Evolutionary conservation across 1,140 invertebrate genomes (phyloP).

Genomic region (Pseudachorutes palmiensis): DNA sequence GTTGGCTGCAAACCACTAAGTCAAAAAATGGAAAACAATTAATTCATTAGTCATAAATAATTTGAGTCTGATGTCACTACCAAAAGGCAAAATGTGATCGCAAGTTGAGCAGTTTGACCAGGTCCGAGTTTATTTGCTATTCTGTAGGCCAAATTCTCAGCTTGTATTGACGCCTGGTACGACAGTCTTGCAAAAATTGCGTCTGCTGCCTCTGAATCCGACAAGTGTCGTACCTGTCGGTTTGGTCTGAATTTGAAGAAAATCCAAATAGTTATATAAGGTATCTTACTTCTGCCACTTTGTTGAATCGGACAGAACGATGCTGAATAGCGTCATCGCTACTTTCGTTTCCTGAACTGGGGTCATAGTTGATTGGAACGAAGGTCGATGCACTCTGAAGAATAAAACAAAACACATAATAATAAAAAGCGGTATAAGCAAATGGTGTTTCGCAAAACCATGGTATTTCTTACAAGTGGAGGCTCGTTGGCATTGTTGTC

Average conservation of each 20-base stretch:
- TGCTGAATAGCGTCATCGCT: constrained; percentile 66
- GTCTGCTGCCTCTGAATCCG: constrained; percentile 70
- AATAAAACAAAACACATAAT: constrained; percentile 9
- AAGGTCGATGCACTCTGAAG: constrained; percentile 69
- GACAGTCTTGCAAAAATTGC: constrained; percentile 71
- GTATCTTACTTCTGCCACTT: constrained; percentile 73
- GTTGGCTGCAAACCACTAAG: constrained; percentile 76
- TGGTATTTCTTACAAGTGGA: constrained; percentile 17
- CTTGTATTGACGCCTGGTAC: constrained; percentile 68
- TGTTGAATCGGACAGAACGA: constrained; percentile 69
- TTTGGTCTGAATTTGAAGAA: constrained; percentile 68
- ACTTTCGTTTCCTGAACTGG: constrained; percentile 68
- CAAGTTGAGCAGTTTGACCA: constrained; percentile 61
- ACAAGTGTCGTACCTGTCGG: constrained; percentile 69
- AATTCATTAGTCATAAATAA: constrained; percentile 2
- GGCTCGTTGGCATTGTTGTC: constrained; percentile 35
- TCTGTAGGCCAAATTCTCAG: constrained; percentile 57
- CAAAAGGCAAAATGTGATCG: constrained; percentile 66
- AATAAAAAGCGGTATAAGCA: neutral
- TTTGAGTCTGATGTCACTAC: constrained; percentile 48
- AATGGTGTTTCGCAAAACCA: neutral
- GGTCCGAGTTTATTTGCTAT: constrained; percentile 61
- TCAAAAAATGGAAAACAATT: constrained; percentile 43
- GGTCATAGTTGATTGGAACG: constrained; percentile 67
- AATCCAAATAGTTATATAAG: constrained; percentile 54